A percentile compares a stretch with the other conserved stretches of the same genome.
Evolutionary conservation across 2,797 vertebrate species (phyloP).

Genomic region (Chiroxiphia lanceolata): DNA sequence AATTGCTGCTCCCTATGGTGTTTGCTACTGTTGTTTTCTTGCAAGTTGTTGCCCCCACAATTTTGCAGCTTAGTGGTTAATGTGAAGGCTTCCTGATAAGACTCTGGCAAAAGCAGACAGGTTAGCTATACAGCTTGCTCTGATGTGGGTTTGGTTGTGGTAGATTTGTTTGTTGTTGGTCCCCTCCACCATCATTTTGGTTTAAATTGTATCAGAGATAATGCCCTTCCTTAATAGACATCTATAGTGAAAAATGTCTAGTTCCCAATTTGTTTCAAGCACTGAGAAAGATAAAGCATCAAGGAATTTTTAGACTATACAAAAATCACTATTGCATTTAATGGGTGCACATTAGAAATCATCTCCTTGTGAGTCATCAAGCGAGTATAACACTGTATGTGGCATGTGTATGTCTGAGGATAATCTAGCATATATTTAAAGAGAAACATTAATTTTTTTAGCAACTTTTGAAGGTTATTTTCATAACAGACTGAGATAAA

Average conservation of each 20-base stretch:
- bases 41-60: neutral
- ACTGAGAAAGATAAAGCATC: neutral
- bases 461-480: neutral
- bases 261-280: neutral
- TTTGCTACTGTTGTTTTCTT: neutral
- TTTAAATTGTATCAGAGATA: neutral
- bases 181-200: neutral
- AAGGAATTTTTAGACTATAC: neutral
- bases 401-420: neutral
- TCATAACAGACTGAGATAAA: neutral
- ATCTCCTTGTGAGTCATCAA: neutral
- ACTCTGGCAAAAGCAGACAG: neutral
- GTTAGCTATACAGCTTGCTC: neutral
- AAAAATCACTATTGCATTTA: neutral
- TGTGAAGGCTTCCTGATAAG: neutral
- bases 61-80: neutral
- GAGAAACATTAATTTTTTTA: neutral
- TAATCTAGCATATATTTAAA: neutral
- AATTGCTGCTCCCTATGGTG: neutral
- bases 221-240: neutral
- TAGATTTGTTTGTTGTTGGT: fast-evolving
- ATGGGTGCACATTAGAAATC: neutral
- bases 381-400: neutral
- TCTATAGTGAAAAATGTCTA: neutral
- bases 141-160: neutral